Base-by-base conservation (phyloP, 2,888 invertebrate genomes). In the Acheta domesticus region DNA sequence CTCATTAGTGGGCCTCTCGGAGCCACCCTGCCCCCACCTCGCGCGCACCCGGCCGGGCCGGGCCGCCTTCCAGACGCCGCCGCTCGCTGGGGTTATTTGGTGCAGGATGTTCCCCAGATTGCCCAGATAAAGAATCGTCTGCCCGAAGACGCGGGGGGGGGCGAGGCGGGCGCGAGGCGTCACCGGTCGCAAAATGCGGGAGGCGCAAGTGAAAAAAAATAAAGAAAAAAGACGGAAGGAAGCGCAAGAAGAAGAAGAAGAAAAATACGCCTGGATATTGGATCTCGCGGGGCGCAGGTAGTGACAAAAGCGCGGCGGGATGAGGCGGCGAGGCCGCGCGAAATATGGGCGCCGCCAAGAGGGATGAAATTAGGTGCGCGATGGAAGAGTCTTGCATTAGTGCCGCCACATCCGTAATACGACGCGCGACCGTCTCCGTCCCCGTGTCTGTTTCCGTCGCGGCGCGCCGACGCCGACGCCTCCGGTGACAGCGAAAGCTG, bases 291-390 rank as follows among this genome's bases (percentile, higher is more conserved):
- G 62, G n/a, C n/a, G 62, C 62, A 62, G 62, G 16, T 19, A 14
- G 62, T 62, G 62, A 62, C 62, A 62, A 62, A 62, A 62, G 62
- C 62, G 62, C 62, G 62, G n/a, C 62, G n/a, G 8, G 16, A n/a
- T n/a, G 62, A 62, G 16, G n/a, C 8, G 1, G 77, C 48, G 48
- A 76, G 76, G 49, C 76, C 76, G 36, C 49, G 77, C 16, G 77
- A 48, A 49, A 50, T 77, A 21, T 14, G 48, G 14, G 49, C 48
- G 49, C 12, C 36, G 49, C 77, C 36, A 16, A 20, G 48, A 14
- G 49, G 21, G 77, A n/a, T 36, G 77, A 77, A 77, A 77, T 50
- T 77, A 77, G 50, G 77, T 77, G 62, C n/a, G 62, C 77, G 48
- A 77, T 50, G 48, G 19, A 77, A 77, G 77, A 21, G 49, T n/a